Base-by-base conservation (phyloP, 2,888 invertebrate species). In the Rhagonycha lutea region DNA sequence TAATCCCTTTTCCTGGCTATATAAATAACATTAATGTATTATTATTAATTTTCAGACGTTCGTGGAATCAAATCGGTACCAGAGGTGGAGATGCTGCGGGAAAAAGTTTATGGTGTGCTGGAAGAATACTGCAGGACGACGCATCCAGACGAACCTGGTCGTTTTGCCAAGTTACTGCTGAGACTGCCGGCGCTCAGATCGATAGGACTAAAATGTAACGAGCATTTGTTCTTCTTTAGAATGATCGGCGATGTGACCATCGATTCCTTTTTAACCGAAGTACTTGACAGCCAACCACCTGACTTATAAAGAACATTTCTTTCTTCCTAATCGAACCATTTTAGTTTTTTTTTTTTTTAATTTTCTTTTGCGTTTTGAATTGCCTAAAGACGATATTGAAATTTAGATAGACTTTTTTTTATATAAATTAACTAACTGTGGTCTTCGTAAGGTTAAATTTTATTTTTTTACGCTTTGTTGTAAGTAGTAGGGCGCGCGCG, bases 221-320 rank as follows among this genome's bases (percentile, higher is more conserved):
- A 98, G 88, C 96, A 98, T 88, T 91, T 98, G 80, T 98, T 97
- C 91, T 97, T 96, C 91, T 97, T 96, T 90, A 94, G 96, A 86
- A 91, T 98, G 78, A 94, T 97, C 83, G 95, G 96, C 60, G 96
- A 98, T 83, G 92, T 92, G 77, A 94, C 94, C 80, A 93, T 98
- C 85, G 95, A 96, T 86, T 92, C 93, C 69, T 96, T 96, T 88
- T 92, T 97, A 77, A 91, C 92, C 81, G 95, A 96, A 83, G 93
- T 95, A 89, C 90, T 97, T 76, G 95, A 96, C 86, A 91, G 92
- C 76, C 68, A 68, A 29, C 91, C 91, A 61, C 88, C 87, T 77
- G 90, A 90, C 81, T 85, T 89, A 79, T 88, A 85, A 80, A 73
- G 26, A 65, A n/a, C 23, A n/a, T 65, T 18, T 65, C 63, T 62